Base-by-base conservation (phyloP, 2,797 vertebrate genomes). In the Falco berigora region DNA sequence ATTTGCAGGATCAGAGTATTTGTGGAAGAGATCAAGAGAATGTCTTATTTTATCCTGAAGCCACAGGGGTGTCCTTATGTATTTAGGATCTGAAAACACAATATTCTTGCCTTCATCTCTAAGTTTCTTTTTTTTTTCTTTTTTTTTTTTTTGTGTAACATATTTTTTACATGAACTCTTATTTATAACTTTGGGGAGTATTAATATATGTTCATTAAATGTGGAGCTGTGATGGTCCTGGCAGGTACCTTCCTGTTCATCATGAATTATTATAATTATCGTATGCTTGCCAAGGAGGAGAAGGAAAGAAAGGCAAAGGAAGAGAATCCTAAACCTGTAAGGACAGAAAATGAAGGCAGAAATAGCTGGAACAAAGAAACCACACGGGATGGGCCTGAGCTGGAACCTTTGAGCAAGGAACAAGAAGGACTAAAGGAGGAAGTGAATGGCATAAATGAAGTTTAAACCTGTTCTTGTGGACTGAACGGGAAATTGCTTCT, bases 221-320 rank as follows among this genome's bases (percentile, higher is more conserved):
- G 98, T 58, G 98, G 98, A 42, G 68, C 96, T 10, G 98, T 98
- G 92, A 98, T 98, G 94, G 68, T 98, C 76, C 68, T 98, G 44
- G 98, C 98, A 2, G 98, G 98, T 72, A 64, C 98, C 49, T 99
- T 99, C 82, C 98, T 99, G 87, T 98, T 98, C 44, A 64, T 98
- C 80, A 98, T 98, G 98, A 99, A 99, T 97, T 94, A 97, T 84
- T 98, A 98, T 96, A 98, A 98, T 97, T 98, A 98, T 61, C 94
- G 94, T 80, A 94, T 97, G 95, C 96, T 98, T 91, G 97, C 97
- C 27, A 98, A 98, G 64, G 98, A 98, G 79, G 94, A 97, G 83
- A 77, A 68, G 25, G 66, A 88, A 56, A 96, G 56, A 61, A 77
- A 90, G 72, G 71, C 74, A 36, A 75, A 63, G 62, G 94, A 97